These are phyloP conservation scores for Tapirus indicus DNA, from an alignment of 2,797 vertebrate species.

Conservation along the genomic window DNA sequence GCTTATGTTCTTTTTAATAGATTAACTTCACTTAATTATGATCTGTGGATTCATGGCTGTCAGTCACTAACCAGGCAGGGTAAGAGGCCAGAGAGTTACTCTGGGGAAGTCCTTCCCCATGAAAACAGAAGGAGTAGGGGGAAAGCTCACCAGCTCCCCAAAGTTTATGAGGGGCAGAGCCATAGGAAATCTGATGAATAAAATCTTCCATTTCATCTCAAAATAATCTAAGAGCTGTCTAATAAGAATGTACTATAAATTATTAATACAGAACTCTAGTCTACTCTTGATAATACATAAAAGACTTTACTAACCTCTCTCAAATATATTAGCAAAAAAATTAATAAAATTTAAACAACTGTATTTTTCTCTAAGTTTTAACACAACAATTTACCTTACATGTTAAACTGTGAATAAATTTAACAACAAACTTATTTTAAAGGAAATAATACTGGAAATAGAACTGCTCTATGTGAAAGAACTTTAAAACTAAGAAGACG, in stretches of 20 bases:
- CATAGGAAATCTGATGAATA: not conserved
- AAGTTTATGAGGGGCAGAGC: not conserved
- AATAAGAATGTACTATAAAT: not conserved
- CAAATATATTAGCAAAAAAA: conserved; percentile 42
- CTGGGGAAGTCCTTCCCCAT: not conserved
- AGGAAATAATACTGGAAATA: conserved; percentile 18
- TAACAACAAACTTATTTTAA: conserved; percentile 43
- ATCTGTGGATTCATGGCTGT: not conserved
- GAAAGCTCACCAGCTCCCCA: not conserved
- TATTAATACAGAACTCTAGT: not conserved
- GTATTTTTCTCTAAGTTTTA: not conserved
- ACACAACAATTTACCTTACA: not conserved
- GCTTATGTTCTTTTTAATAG: not conserved
- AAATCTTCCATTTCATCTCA: conserved; percentile 58
- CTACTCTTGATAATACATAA: conserved; percentile 1
- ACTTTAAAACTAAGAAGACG: conserved; percentile 46
- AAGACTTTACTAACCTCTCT: not conserved
- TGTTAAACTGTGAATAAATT: conserved; percentile 29
- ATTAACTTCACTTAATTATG: not conserved
- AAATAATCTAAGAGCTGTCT: conserved; percentile 45
- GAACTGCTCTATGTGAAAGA: not conserved
- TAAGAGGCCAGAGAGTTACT: not conserved
- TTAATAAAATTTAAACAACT: conserved; percentile 30
- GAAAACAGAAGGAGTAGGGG: not conserved
- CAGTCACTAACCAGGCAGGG: not conserved